phyloP scores from a whole-genome alignment of 2,888 invertebrate species.

The Pogonocherus hispidulus region DNA sequence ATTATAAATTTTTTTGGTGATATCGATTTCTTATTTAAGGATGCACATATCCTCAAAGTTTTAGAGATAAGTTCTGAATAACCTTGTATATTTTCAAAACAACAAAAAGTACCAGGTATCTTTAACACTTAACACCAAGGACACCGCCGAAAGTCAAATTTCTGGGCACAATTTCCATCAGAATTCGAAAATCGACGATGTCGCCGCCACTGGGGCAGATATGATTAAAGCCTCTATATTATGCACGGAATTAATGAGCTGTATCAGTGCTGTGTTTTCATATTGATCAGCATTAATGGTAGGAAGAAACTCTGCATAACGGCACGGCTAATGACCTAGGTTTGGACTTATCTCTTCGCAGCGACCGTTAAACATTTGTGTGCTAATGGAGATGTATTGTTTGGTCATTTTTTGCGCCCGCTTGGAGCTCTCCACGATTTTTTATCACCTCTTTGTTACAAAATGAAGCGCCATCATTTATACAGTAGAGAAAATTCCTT shows the following conservation, averaged over 20 bases:
- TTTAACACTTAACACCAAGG: too few relatives aligned
- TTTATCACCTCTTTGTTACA: slow-evolving; percentile 2
- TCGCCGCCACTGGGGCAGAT: not conserved
- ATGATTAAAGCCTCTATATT: slow-evolving; percentile 12
- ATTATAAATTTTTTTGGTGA: too few relatives aligned
- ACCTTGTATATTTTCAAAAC: too few relatives aligned
- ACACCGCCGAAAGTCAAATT: too few relatives aligned
- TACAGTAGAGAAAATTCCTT: not conserved
- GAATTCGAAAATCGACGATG: not conserved
- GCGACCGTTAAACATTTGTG: slow-evolving; percentile 10
- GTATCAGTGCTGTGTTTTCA: slow-evolving; percentile 24
- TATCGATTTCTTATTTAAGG: too few relatives aligned
- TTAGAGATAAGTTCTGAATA: too few relatives aligned
- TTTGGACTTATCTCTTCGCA: slow-evolving; percentile 9
- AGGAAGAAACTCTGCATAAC: slow-evolving; percentile 19
- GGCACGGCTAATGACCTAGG: slow-evolving; percentile 12
- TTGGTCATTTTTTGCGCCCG: slow-evolving; percentile 10
- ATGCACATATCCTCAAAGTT: too few relatives aligned
- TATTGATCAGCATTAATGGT: slow-evolving; percentile 20
- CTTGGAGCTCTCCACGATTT: not conserved
- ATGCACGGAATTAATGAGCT: slow-evolving; percentile 16
- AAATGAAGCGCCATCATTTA: not conserved
- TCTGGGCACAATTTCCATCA: too few relatives aligned
- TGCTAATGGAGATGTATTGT: slow-evolving; percentile 19
- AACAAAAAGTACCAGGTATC: too few relatives aligned